These are phyloP conservation scores for Cichladusa arquata DNA, from an alignment of 2,113 vertebrate genomes.

Conservation along the genomic window DNA sequence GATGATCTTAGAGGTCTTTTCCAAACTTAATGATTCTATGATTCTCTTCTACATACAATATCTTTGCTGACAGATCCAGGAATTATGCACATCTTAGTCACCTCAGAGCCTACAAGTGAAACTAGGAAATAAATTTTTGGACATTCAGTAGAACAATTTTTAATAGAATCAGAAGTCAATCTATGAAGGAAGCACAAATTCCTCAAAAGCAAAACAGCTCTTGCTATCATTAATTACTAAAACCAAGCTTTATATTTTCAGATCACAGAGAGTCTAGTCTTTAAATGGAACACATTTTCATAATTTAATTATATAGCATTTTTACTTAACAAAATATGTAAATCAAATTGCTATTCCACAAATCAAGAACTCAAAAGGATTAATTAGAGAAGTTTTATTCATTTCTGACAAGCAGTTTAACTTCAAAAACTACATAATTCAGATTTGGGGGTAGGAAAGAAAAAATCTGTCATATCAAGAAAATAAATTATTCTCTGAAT, in stretches of 20 bases:
- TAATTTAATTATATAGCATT: constrained; percentile 36
- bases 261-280: not conserved
- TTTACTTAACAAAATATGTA: constrained; percentile 41
- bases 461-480: not conserved
- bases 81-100: not conserved
- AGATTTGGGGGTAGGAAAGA: not conserved
- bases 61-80: not conserved
- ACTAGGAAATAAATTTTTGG: not conserved
- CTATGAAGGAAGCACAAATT: not conserved
- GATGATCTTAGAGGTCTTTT: not conserved
- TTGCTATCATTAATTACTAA: not conserved
- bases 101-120: not conserved
- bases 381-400: constrained; percentile 32
- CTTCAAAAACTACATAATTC: not conserved
- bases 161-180: not conserved
- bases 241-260: not conserved
- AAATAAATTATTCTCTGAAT: constrained; percentile 17
- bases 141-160: not conserved
- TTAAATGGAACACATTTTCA: constrained; percentile 8
- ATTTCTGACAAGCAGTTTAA: not conserved
- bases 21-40: not conserved
- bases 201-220: not conserved
- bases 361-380: constrained; percentile 20
- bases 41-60: not conserved
- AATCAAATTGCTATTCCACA: constrained; percentile 43